Conservation (phyloP, 30 jellyfish, hydroid and myxozoan genomes). For the Pelagia noctiluca region DNA sequence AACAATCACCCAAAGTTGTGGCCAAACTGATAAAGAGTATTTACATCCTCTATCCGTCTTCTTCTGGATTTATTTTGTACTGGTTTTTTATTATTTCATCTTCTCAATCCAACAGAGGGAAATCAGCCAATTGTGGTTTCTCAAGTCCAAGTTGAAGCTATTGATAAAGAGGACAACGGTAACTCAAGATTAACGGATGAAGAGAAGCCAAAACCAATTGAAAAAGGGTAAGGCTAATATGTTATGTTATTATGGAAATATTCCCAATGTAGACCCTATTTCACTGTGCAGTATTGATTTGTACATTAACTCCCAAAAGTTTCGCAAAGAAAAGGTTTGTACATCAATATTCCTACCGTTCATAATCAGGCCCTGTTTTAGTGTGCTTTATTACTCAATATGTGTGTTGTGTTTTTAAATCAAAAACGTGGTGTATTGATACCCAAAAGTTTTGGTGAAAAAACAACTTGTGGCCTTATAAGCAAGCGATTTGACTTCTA, state of each 20-base stretch:
- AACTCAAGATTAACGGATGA: no score
- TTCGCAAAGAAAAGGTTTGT: background rate
- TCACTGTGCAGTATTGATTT: background rate
- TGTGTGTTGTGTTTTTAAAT: background rate
- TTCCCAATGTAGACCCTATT: background rate
- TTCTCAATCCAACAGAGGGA: no score
- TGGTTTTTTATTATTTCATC: no score
- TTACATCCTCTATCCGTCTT: no score
- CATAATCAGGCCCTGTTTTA: background rate
- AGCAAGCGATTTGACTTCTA: background rate
- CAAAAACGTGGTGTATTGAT: background rate
- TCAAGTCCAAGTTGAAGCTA: no score
- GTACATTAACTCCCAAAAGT: background rate
- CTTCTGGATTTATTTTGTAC: no score
- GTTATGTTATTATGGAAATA: background rate
- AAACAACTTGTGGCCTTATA: background rate
- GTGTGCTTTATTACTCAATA: background rate
- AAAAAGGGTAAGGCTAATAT: conserved; percentile 38
- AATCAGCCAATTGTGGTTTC: no score
- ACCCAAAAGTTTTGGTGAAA: background rate
- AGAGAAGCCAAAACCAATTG: conserved; percentile 52
- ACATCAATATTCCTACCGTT: background rate
- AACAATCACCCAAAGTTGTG: no score
- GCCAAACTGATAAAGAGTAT: no score
- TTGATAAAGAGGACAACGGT: no score